Evolutionary conservation across 1,140 invertebrate genomes (phyloP), one percentile per base, ranked within the genome.

Genomic region (Heliothis subflexa): DNA sequence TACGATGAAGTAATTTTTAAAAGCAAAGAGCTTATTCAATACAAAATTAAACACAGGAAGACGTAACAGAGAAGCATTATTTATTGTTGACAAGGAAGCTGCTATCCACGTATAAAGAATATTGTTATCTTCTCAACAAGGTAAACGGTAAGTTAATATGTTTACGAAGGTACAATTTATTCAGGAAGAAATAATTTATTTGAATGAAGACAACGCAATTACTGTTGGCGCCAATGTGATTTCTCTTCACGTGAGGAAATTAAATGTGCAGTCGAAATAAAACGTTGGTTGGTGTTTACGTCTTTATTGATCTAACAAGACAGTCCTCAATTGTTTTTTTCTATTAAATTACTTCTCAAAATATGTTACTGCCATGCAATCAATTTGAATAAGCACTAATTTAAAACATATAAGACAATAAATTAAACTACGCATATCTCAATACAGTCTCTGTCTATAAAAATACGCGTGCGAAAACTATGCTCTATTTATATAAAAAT

Each of bases 171-270:
- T 70, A 70, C 47, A 52, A 14, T 70, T 68, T 28, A 52, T 52
- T 50, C 66, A 70, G 66, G 66, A 70, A 70, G 66, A 70, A 70
- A 70, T 50, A 49, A 70, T 70, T 70, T 50, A 70, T 70, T 70
- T 70, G 45, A 47, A 66, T 66, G 40, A n/a, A 50, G 12, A 62
- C 61, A 62, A 70, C 47, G 21, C 21, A 70, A 45, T 49, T 70
- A 70, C 25, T 52, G 47, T 70, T 50, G 21, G 66, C 47, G 13
- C 66, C 47, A 25, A 70, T 70, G 45, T 21, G 47, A 25, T 70
- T 52, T 49, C 4, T 47, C 62, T 21, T 66, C 62, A 5, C 18
- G 16, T 47, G 40, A 18, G n/a, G 62, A 16, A 66, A 66, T 45
- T 47, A 66, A 66, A 21, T 47, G 18, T 28, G 11, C 13, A 52